Evolutionary conservation across 2,797 vertebrate genomes (phyloP), one percentile per base, ranked within the genome.

Genomic region (Dryobates pubescens): DNA sequence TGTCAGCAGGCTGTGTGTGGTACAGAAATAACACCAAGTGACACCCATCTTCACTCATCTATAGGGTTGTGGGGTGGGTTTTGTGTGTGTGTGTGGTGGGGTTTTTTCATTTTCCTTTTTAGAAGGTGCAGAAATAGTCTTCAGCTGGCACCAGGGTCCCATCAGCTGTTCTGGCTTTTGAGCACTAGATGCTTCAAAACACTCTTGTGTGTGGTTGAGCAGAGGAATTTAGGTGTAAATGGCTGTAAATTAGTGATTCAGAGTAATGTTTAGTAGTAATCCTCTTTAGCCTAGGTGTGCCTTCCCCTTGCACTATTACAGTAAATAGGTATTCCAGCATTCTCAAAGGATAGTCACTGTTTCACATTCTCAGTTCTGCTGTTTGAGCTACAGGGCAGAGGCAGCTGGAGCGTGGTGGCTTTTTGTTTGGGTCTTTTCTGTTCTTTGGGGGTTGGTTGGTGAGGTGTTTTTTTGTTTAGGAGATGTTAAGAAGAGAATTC

Each of bases 21-120:
- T 85, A 92, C 86, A 94, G 88, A 96, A 96, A 94, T 90, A 94
- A 89, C 88, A 81, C 75, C 11, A 92, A 92, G 73, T 93, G 82
- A 79, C 79, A 86, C 92, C 65, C 87, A 82, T 84, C 76, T 93
- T 94, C 45, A 63, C 73, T 74, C 75, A 79, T 93, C 76, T 88
- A 67, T 80, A 58, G 27, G 53, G 53, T 24, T 51, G 49, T 51
- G 49, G 23, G 49, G 49, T 51, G 23, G 41, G 41, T 43, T 43
- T 43, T 43, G 41, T 38, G 47, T 49, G 49, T 51, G 18, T 51
- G 22, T 49, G 70, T 58, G 7, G 43, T 23, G 24, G 2, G 34
- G 47, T 27, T 51, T 79, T 86, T 82, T 90, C 58, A 49, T 88
- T 89, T 94, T 95, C 78, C 45, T 69, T 93, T 95, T 88, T 76